A percentile compares a stretch with the other conserved stretches of the same genome.
These are phyloP conservation scores for Autographa gamma DNA, from an alignment of 2,888 invertebrate species.

Conservation along the genomic window DNA sequence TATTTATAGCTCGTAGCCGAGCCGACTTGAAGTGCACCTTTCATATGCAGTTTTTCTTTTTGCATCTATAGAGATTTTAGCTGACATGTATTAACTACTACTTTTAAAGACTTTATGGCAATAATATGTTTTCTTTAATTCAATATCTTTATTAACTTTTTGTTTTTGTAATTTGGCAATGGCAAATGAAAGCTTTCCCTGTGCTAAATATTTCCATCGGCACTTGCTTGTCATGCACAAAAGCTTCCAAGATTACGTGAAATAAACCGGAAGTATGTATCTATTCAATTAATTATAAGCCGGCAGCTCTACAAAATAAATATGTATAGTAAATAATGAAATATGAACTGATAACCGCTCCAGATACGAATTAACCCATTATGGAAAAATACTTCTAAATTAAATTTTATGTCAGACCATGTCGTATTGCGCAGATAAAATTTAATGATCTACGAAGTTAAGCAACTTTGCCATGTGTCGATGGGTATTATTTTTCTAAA, in stretches of 20 bases:
- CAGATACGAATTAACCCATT: not conserved
- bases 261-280: not conserved
- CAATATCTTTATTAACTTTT: no score
- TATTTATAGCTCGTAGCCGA: slow-evolving; percentile 68
- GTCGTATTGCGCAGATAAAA: slow-evolving; percentile 1
- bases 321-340: slow-evolving; percentile 3
- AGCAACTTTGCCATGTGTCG: not conserved
- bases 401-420: not conserved
- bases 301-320: not conserved
- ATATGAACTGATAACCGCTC: slow-evolving; percentile 1
- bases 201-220: not conserved
- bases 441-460: not conserved
- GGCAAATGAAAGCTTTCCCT: not conserved
- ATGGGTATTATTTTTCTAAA: not conserved
- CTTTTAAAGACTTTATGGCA: no score
- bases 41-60: not conserved
- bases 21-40: slow-evolving; percentile 61
- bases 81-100: not conserved
- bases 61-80: not conserved
- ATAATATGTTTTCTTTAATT: no score
- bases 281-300: not conserved
- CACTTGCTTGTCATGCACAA: not conserved
- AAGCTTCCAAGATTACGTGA: not conserved
- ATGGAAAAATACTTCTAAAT: slow-evolving; percentile 5
- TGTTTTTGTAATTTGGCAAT: not conserved